A percentile compares a stretch with the other conserved stretches of the same genome.
Evolutionary conservation across 2,113 vertebrate genomes (phyloP).

Genomic region (Serinus canaria): DNA sequence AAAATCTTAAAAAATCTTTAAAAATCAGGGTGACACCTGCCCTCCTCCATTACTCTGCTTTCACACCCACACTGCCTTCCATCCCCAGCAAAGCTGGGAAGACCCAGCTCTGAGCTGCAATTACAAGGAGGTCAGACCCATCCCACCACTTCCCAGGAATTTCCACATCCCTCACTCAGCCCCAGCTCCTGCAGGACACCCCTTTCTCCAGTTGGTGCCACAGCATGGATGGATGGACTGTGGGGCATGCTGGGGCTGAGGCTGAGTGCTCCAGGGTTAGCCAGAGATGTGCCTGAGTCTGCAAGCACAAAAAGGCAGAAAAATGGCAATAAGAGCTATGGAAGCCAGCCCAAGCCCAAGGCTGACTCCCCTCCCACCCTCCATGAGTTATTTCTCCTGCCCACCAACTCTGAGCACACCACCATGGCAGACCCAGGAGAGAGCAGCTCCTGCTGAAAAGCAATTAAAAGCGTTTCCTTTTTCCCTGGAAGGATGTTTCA

Average conservation of each 20-base stretch:
- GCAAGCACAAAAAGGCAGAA: neutral
- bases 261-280: neutral
- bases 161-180: rapidly evolving
- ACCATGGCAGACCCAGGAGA: rapidly evolving
- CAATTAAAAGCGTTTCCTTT: neutral
- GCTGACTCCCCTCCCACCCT: neutral
- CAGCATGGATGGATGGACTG: rapidly evolving
- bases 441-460: neutral
- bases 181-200: rapidly evolving
- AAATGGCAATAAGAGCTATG: neutral
- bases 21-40: too few relatives aligned
- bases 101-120: neutral
- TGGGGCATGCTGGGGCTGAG: neutral
- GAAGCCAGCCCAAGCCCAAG: neutral
- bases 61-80: neutral
- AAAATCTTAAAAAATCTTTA: too few relatives aligned
- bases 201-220: neutral
- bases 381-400: neutral
- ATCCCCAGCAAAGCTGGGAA: neutral
- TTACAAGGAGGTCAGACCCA: neutral
- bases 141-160: neutral
- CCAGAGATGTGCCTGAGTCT: neutral
- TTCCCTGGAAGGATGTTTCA: neutral
- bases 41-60: neutral
- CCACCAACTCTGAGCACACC: neutral